A percentile compares a stretch with the other conserved stretches of the same genome.
Evolutionary conservation across 2,113 vertebrate species (phyloP).

Genomic region (Spermophilus dauricus): DNA sequence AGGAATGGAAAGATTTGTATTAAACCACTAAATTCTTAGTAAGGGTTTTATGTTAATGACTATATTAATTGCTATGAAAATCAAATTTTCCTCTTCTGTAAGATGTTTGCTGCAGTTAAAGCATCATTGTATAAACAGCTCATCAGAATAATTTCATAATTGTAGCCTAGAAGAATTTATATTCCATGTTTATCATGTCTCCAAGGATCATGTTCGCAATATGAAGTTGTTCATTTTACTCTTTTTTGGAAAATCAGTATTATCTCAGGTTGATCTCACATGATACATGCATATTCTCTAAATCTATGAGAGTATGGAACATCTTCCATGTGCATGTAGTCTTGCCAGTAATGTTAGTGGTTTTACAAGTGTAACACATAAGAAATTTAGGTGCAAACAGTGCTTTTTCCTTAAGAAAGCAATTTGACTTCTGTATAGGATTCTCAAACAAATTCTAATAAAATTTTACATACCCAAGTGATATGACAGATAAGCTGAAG

Average conservation of each 20-base stretch:
- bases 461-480: background rate
- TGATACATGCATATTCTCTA: background rate
- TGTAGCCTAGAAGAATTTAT: background rate
- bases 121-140: conserved; percentile 20
- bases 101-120: conserved; percentile 22
- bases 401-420: background rate
- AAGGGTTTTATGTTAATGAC: background rate
- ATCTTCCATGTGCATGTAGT: background rate
- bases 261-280: background rate
- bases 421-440: background rate
- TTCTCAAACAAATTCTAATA: background rate
- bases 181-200: background rate
- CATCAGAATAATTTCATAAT: conserved; percentile 48
- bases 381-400: background rate
- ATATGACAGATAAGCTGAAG: background rate
- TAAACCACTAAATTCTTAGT: background rate
- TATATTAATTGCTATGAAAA: background rate
- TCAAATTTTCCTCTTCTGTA: background rate
- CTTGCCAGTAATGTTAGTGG: background rate
- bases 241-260: background rate
- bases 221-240: background rate
- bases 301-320: background rate
- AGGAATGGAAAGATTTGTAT: background rate
- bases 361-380: background rate
- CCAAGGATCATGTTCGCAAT: background rate